Evolutionary conservation across 2,113 vertebrate genomes (phyloP), one percentile per base, ranked within the genome.

Genomic region (Pycnonotus jocosus): DNA sequence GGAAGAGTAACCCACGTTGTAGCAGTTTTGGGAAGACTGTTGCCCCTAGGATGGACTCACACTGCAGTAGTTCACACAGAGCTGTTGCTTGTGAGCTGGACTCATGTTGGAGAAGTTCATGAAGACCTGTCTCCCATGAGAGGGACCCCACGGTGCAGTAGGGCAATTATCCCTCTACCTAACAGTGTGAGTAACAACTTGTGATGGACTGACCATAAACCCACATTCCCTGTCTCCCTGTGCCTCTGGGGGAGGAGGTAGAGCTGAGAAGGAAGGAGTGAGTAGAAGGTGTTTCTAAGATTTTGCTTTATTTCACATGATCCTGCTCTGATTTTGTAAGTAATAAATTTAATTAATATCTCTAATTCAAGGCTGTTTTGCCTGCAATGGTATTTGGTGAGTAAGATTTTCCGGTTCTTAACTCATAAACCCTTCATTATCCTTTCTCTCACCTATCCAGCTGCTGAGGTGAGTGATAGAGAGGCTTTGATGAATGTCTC

Each of bases 101-200:
- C 7, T 65, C 7, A 4, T 15, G 7, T 2, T 21, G 31, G 25
- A 57, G 51, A 57, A 48, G 35, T 65, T 58, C 4, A 42, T 56
- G 58, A 15, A 47, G 48, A 33, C 3, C 18, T 38, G 23, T 19
- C 15, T 66, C 7, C 42, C 1, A 5, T 65, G 71, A 44, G 11
- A 50, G 27, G 12, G 24, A 56, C 19, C n/a, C 40, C 24, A 21
- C 0, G 0, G 4, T 50, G 37, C 11, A 58, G 35, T 37, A 50
- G 44, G 6, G 25, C 8, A 50, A 58, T 18, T 8, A 58, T 22
- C 3, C 44, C 37, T 51, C 27, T 66, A 25, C 21, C 9, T 44
- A 12, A 58, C 25, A 44, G 17, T 4, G 5, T 25, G 25, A 86
- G 37, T 51, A 51, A 35, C 6, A 24, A 10, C 11, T 2, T 7